These are phyloP conservation scores for Poecilobothrus nobilitatus DNA, from an alignment of 2,888 invertebrate genomes.

Conservation along the genomic window DNA sequence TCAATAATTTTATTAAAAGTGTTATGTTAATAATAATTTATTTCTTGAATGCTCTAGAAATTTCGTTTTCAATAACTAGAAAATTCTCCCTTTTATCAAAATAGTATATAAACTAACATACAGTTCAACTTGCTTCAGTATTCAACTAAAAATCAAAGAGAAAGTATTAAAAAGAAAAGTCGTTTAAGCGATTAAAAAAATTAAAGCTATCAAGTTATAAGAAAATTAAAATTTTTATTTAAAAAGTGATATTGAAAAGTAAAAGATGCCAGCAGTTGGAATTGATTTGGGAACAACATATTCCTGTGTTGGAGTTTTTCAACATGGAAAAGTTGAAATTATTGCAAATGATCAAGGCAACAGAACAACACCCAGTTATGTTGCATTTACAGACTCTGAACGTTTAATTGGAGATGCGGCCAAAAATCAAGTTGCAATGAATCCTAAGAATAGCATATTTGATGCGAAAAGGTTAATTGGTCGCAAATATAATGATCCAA, in stretches of 20 bases:
- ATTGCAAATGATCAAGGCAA: slow-evolving; percentile 71
- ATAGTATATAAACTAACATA: too few species aligned
- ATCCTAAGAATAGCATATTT: slow-evolving; percentile 65
- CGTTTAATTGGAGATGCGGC: slow-evolving; percentile 63
- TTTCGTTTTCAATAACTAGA: too few species aligned
- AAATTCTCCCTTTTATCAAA: too few species aligned
- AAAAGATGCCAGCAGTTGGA: slow-evolving; percentile 54
- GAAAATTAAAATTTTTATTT: too few species aligned
- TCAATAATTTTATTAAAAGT: too few species aligned
- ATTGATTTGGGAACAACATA: slow-evolving; percentile 78
- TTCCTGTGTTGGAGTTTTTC: slow-evolving; percentile 71
- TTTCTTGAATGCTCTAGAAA: too few species aligned
- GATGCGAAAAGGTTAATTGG: slow-evolving; percentile 71
- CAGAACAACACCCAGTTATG: slow-evolving; percentile 66
- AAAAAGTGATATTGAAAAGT: neutral
- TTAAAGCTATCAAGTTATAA: neutral
- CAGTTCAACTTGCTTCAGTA: too few species aligned
- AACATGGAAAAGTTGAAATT: slow-evolving; percentile 67
- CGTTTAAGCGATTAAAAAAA: neutral
- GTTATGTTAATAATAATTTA: too few species aligned
- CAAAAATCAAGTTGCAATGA: slow-evolving; percentile 63
- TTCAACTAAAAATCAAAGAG: too few species aligned
- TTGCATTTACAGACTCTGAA: slow-evolving; percentile 63
- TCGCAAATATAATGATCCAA: slow-evolving; percentile 59
- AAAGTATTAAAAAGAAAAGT: too few species aligned